phyloP scores from a whole-genome alignment of 2,797 vertebrate genomes.

The Dallia pectoralis region DNA sequence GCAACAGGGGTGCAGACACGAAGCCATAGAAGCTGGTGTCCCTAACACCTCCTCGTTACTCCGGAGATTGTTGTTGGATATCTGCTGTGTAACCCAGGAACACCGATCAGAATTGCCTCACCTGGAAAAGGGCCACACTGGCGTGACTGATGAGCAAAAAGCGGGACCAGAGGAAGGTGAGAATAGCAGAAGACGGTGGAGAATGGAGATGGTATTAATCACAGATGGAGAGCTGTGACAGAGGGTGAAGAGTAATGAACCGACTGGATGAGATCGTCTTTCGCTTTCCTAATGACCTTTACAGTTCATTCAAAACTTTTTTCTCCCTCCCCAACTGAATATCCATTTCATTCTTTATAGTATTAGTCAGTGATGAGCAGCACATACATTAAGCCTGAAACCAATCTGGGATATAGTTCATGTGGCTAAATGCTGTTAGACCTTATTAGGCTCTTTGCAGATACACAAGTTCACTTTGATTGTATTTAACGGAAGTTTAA shows the following conservation, averaged over 20 bases:
- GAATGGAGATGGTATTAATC: neutral
- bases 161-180: conserved; percentile 14
- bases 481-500: neutral
- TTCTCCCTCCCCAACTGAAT: neutral
- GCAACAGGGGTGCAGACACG: conserved; percentile 22
- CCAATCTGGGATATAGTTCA: neutral
- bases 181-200: neutral
- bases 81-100: conserved; percentile 41
- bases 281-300: conserved; percentile 18
- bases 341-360: neutral
- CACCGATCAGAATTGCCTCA: conserved; percentile 2
- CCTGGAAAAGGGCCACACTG: neutral
- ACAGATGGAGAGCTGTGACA: neutral
- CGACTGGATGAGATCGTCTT: neutral
- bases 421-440: neutral
- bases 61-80: conserved; percentile 39
- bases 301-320: conserved; percentile 19
- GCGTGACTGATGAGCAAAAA: conserved; percentile 7
- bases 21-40: conserved; percentile 1
- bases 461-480: too few species aligned
- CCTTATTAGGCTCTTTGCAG: neutral
- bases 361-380: neutral
- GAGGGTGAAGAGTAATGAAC: neutral
- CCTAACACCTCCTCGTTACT: conserved; percentile 33
- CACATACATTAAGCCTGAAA: neutral